Base-by-base conservation (phyloP, 2,797 vertebrate species). In the Pantherophis alleghaniensis region DNA sequence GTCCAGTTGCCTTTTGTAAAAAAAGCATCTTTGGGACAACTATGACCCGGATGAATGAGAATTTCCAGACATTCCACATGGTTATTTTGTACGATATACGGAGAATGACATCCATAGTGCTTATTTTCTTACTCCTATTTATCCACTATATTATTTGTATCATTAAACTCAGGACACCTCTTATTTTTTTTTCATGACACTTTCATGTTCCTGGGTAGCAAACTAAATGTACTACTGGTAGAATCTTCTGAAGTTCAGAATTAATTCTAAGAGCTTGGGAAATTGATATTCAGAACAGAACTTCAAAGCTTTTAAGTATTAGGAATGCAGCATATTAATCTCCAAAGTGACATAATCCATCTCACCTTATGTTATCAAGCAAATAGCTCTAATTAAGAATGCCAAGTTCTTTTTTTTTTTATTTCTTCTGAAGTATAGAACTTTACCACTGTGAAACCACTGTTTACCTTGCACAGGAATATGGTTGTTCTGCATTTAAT, bases 61-160 rank as follows among this genome's bases (percentile, higher is more conserved):
- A 74, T 37, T n/a, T 66, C 28, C 61, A 94, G 90, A 55, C 94
- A 94, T 96, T 96, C 89, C 94, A 90, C 37, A 51, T 4, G 47
- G 12, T 92, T 95, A 95, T 95, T 93, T 83, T 93, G 92, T 56
- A 89, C n/a, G 18, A 32, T 47, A 89, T 91, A 92, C 95, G 95
- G 95, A 96, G 96, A 95, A 94, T 94, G 18, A 53, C 69, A 96
- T 95, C 90, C 63, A 91, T 93, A 93, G 28, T 90, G 91, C 91
- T 90, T 93, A 42, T 91, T 94, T 93, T 95, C 94, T 96, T 24
- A 92, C 12, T 79, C 26, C 91, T 18, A 10, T 95, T 96, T 94
- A 32, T 94, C 93, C 22, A 90, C 93, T 94, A 51, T 74, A 83
- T 95, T 42, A 95, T 96, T 95, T 95, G 66, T 60, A 94, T 95